Percentiles rank a stretch among this genome's conserved stretches.
Conservation (phyloP, 2,888 invertebrate species). For the Campopleginae sp. region DNA sequence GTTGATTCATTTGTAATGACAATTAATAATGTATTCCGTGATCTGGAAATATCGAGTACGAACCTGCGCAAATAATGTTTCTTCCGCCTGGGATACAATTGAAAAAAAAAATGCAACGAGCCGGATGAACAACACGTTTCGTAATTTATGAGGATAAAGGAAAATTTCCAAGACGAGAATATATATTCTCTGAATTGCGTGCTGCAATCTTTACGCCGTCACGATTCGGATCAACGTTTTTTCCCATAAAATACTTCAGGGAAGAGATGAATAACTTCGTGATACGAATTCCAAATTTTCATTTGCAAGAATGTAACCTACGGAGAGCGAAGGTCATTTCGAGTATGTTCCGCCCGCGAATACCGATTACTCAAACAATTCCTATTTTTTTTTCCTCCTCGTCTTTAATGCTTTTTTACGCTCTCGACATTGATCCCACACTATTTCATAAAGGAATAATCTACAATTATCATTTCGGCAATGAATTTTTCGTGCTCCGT, state of each 20-base stretch:
- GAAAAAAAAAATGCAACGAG: background rate
- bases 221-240: slow-evolving; percentile 85
- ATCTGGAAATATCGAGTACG: too few relatives aligned
- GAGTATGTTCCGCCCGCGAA: background rate
- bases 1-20: too few relatives aligned
- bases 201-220: slow-evolving; percentile 59
- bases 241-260: slow-evolving; percentile 71
- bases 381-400: background rate
- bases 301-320: background rate
- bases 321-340: slow-evolving; percentile 10
- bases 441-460: background rate
- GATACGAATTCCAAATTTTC: slow-evolving; percentile 14
- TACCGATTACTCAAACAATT: background rate
- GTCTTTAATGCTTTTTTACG: background rate
- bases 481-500: background rate
- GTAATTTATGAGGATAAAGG: background rate
- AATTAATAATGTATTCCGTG: too few relatives aligned
- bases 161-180: background rate
- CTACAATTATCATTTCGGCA: background rate
- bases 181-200: background rate
- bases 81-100: background rate
- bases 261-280: slow-evolving; percentile 17
- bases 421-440: background rate
- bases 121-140: background rate
- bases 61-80: too few relatives aligned